Evolutionary conservation across 2,113 vertebrate species (phyloP).

Genomic region (Hyla sarda): DNA sequence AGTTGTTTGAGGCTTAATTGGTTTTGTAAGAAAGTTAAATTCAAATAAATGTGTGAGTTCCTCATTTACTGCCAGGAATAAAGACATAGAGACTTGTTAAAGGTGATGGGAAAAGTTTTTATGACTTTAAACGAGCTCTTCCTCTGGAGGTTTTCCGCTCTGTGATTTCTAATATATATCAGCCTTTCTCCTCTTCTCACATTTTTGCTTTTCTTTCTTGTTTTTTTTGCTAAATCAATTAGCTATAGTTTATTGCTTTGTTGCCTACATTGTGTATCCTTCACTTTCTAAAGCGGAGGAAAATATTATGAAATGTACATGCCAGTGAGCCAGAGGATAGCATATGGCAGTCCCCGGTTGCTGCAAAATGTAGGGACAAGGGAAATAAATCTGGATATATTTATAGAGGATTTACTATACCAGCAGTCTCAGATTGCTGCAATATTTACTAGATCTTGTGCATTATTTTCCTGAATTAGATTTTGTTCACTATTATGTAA

Average conservation of each 20-base stretch:
- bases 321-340: conserved; percentile 19
- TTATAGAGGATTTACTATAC: not conserved
- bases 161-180: conserved; percentile 57
- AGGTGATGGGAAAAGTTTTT: conserved; percentile 60
- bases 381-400: conserved; percentile 2
- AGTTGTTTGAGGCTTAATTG: not conserved
- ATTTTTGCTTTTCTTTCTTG: not conserved
- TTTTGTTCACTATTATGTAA: not conserved
- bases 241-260: conserved; percentile 60
- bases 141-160: conserved; percentile 56
- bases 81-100: conserved; percentile 59
- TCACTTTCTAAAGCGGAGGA: conserved; percentile 38
- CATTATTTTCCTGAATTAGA: not conserved
- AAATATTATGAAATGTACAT: conserved; percentile 48
- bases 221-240: conserved; percentile 54
- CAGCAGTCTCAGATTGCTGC: not conserved
- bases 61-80: conserved; percentile 45
- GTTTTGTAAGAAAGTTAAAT: not conserved
- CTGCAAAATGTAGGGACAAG: not conserved
- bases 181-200: conserved; percentile 28
- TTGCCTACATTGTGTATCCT: conserved; percentile 53
- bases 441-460: not conserved
- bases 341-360: conserved; percentile 1
- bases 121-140: conserved; percentile 60
- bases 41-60: not conserved